Evolutionary conservation across 2,797 vertebrate species (phyloP), one percentile per base, ranked within the genome.

Genomic region (Sebastes kiyomatsui): DNA sequence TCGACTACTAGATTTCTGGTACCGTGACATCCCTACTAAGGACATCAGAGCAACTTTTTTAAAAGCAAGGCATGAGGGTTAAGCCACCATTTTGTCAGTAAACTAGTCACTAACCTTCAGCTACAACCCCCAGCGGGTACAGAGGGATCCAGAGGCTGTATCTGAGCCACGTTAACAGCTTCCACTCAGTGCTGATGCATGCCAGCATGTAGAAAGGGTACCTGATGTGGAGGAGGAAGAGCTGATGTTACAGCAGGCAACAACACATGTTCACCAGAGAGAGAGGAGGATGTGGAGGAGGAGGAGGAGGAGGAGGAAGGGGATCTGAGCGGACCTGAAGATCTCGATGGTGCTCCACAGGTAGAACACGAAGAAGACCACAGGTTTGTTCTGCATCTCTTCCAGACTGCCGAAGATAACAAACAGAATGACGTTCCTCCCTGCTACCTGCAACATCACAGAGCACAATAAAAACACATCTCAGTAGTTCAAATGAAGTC

Each of bases 341-440:
- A 99, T 93, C 90, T 99, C 98, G 9, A 94, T 83, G 85, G 93
- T 87, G 82, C 97, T 98, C 98, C 98, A 99, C 60, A 95, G 76
- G 90, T 98, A 99, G 91, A 99, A 99, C 38, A 99, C 60, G 5
- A 97, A 99, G 94, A 99, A 99, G 60, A 98, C 97, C 1, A 97
- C 97, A 0, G 96, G 87, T 84, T 97, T 97, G 93, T 94, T 97
- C 90, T 98, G 98, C 97, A 99, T 98, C 79, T 98, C 96, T 68
- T 97, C 97, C 91, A 96, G 56, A 58, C 94, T 95, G 67, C 98
- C 98, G 1, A 99, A 96, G 92, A 99, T 79, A 27, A 98, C 95
- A 70, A 99, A 99, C 79, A 99, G 93, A 75, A 98, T 88, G 6
- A 98, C 96, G 84, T 97, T 99, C 90, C 98, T 97, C 70, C 98